Percentiles rank a stretch among this genome's conserved stretches.
These are phyloP conservation scores for Pteronotus mesoamericanus DNA, from an alignment of 2,797 vertebrate species.

Conservation along the genomic window DNA sequence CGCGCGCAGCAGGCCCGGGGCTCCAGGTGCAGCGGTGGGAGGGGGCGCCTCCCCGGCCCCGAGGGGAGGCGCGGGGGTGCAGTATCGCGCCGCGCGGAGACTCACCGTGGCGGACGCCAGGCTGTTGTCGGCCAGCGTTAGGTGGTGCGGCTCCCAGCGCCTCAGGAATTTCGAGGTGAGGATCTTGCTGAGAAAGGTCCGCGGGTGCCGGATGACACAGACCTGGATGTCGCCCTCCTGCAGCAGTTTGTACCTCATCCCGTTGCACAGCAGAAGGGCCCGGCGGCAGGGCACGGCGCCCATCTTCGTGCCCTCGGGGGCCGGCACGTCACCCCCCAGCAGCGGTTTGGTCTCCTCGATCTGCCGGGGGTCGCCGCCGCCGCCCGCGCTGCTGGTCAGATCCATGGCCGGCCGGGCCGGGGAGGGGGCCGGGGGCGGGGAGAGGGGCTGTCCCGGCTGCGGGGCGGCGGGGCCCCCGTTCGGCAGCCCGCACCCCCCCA, in stretches of 20 bases:
- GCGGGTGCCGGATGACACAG: conserved; percentile 96
- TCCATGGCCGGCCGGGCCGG: conserved; percentile 86
- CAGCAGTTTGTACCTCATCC: conserved; percentile 98
- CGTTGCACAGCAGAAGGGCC: conserved; percentile 90
- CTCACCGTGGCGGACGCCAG: conserved; percentile 96
- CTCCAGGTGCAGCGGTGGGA: background rate
- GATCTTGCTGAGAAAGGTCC: conserved; percentile 99
- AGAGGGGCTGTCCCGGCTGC: conserved; percentile 56
- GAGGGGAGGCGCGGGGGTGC: background rate
- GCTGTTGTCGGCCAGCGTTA: conserved; percentile 94
- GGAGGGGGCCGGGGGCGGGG: conserved; percentile 22
- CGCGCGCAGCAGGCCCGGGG: background rate
- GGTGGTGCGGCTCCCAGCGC: conserved; percentile 97
- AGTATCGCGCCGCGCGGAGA: conserved; percentile 22
- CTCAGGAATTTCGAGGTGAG: conserved; percentile 97
- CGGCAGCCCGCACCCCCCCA: conserved; percentile 69
- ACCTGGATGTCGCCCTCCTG: conserved; percentile 99
- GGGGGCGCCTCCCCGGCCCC: background rate
- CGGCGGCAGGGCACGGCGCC: conserved; percentile 91
- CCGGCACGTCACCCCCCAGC: conserved; percentile 91
- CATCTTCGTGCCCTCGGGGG: conserved; percentile 85
- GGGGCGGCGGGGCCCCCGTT: conserved; percentile 61
- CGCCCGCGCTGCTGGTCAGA: conserved; percentile 87
- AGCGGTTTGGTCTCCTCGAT: conserved; percentile 95
- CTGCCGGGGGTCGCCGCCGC: conserved; percentile 88